A percentile compares a stretch with the other conserved stretches of the same genome.
Conservation (phyloP, 2,797 vertebrate genomes). For the Coilia nasus region DNA sequence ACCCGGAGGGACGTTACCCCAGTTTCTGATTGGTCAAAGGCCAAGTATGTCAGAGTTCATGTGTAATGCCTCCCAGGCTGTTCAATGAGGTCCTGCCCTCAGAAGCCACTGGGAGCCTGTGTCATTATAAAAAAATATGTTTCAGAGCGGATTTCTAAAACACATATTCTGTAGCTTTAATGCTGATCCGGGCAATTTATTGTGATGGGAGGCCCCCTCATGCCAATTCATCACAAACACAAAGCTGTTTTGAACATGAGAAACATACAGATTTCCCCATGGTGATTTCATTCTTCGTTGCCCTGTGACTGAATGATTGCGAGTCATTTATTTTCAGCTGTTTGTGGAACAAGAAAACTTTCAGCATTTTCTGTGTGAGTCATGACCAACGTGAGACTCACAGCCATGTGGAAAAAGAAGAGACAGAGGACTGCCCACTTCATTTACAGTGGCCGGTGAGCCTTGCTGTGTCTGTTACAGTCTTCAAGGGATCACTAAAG, state of each 20-base stretch:
- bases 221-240: constrained; percentile 8
- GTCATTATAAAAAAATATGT: neutral
- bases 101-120: neutral
- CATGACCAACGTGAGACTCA: neutral
- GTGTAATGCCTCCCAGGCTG: neutral
- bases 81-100: neutral
- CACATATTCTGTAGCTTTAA: constrained; percentile 11
- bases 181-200: neutral
- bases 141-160: neutral
- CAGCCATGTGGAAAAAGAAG: neutral
- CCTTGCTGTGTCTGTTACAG: constrained; percentile 38
- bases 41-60: neutral
- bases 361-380: neutral
- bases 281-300: neutral
- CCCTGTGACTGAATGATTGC: neutral
- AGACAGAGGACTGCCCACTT: neutral
- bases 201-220: neutral
- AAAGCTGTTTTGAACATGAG: neutral
- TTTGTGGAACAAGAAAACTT: neutral
- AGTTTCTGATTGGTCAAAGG: neutral
- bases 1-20: neutral
- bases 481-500: constrained; percentile 30
- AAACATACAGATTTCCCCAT: neutral
- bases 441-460: neutral
- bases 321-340: neutral